A percentile compares a stretch with the other conserved stretches of the same genome.
These are phyloP conservation scores for Fringilla coelebs DNA, from an alignment of 2,797 vertebrate species.

Conservation along the genomic window DNA sequence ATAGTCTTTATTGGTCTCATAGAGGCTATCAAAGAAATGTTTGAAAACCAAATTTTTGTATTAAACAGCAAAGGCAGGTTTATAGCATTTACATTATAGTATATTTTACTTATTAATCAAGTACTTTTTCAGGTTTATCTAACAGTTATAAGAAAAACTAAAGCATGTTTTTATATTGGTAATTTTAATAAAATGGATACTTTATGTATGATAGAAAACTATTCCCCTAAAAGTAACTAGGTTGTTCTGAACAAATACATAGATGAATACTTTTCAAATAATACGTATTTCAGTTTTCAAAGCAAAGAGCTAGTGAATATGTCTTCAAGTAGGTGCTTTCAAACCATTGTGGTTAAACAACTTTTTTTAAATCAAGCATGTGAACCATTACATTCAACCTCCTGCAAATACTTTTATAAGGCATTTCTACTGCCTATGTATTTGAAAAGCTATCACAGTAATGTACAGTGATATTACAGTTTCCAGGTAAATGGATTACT, in stretches of 20 bases:
- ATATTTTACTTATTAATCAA: not conserved
- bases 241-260: not conserved
- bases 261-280: not conserved
- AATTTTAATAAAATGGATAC: not conserved
- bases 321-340: not conserved
- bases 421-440: not conserved
- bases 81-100: not conserved
- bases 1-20: not conserved
- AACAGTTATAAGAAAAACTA: not conserved
- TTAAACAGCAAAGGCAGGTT: not conserved
- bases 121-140: not conserved
- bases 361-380: not conserved
- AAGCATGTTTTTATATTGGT: not conserved
- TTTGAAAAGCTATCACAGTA: not conserved
- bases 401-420: not conserved
- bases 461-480: not conserved
- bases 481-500: not conserved
- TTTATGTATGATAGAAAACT: not conserved
- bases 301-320: not conserved
- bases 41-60: not conserved
- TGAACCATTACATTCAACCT: not conserved
- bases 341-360: not conserved
- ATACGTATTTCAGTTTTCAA: not conserved
- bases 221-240: not conserved
- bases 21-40: not conserved